Evolutionary conservation across 2,888 invertebrate species (phyloP).

Genomic region (Tachystola acroxantha): DNA sequence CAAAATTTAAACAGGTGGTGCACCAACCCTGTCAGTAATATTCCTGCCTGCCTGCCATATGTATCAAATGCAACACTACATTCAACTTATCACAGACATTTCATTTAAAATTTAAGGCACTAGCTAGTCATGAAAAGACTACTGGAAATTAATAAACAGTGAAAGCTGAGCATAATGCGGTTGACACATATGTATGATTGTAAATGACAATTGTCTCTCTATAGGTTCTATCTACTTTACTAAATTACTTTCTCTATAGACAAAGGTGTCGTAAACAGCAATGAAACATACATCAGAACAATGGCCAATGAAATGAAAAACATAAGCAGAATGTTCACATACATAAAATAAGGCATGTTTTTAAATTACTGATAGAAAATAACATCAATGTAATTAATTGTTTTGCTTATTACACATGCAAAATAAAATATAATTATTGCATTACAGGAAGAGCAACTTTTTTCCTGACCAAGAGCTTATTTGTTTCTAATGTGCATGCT

Average conservation of each 20-base stretch:
- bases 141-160: slow-evolving; percentile 12
- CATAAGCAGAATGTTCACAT: neutral
- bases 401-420: neutral
- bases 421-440: neutral
- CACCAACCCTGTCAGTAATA: too few species aligned
- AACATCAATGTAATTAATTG: neutral
- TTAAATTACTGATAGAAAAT: neutral
- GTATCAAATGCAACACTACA: neutral
- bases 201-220: neutral
- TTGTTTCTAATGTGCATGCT: slow-evolving; percentile 76
- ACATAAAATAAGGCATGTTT: neutral
- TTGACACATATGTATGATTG: neutral
- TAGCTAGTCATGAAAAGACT: slow-evolving; percentile 13
- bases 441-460: neutral
- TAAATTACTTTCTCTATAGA: slow-evolving; percentile 19
- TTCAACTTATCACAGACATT: slow-evolving; percentile 43
- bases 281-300: slow-evolving; percentile 12
- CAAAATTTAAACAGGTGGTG: too few species aligned
- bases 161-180: slow-evolving; percentile 19
- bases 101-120: slow-evolving; percentile 54
- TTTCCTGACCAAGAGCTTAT: slow-evolving; percentile 27
- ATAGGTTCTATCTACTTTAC: slow-evolving; percentile 1
- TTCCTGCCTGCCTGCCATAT: too few species aligned
- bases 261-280: slow-evolving; percentile 18
- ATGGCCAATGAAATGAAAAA: slow-evolving; percentile 13